Base-by-base conservation (phyloP, 2,797 vertebrate species). In the Lutjanus argentimaculatus region DNA sequence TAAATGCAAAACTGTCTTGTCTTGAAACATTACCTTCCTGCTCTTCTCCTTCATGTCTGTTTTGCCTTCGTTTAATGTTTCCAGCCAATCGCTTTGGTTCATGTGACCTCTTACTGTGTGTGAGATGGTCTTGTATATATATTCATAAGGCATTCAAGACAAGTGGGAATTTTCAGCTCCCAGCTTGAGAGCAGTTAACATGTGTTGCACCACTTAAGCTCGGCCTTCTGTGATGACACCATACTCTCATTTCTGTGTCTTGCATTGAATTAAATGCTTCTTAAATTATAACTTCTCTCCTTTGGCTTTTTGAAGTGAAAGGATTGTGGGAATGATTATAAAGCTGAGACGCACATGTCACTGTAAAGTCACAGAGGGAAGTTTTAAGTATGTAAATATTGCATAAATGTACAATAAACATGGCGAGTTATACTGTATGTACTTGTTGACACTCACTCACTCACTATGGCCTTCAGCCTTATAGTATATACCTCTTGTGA, bases 351-450 rank as follows among this genome's bases (percentile, higher is more conserved):
- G 36, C 63, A 67, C 63, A 69, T 16, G 25, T 57, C 5, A 1
- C 43, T 2, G 4, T 65, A 2, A 36, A 72, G 72, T 73, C 30
- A 21, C 46, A 74, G 52, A 58, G 63, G 73, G 72, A 85, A 25
- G 69, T 83, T 88, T 82, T 13, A 81, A 75, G 46, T 77, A 70
- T 93, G 92, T 93, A 92, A 90, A 94, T 94, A 92, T 88, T 88
- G 70, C 82, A 72, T 76, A 81, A 79, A 77, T 86, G 77, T 88
- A 88, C 75, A 92, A 88, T 88, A 86, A 85, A 90, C 53, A 76
- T 58, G 21, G 48, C 55, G 16, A 80, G 74, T 62, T 85, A 51
- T 70, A 72, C 36, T 77, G 12, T 72, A 77, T 79, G 63, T 78
- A 66, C 46, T 62, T 80, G 25, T 77, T 69, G 52, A 79, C 75